Evolutionary conservation across 2,888 invertebrate species (phyloP), one percentile per base, ranked within the genome.

Genomic region (Andrena fulva): DNA sequence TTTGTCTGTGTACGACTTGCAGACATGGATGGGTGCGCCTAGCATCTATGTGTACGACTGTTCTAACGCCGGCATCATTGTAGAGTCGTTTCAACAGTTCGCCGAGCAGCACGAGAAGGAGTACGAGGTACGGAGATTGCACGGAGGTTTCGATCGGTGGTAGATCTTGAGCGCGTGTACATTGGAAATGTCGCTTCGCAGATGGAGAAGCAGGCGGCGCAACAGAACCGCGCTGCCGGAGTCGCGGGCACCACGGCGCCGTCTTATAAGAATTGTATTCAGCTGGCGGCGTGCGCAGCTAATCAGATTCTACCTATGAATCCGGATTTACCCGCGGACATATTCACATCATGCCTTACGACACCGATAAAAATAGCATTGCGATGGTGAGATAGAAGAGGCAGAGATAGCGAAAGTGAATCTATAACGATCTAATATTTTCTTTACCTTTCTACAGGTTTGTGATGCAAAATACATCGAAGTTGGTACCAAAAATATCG

Each of bases 11-110:
- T 99, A 98, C 94, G 99, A 99, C 95, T 95, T 99, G 79, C 99
- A 99, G 95, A 97, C 97, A 63, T 99, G 99, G 99, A 99, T 99
- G 99, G 99, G 99, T 74, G 97, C 98, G 77, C 99, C 99, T 0
- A 99, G 99, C 70, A 99, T 99, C 85, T 99, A 99, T 95, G 99
- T 99, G 29, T 99, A 99, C 94, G 99, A 99, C 94, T 99, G 99
- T 95, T 99, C 99, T 75, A 99, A 98, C 95, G 99, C 99, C 16
- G 99, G 99, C 80, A 97, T 98, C 89, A 98, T 99, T 90, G 96
- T 99, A 63, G 98, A 99, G 88, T 97, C 97, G 77, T 98, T 98
- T 94, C 96, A 97, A 91, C 96, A 96, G 87, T 99, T 98, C 95
- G 98, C 98, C 2, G 97, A 97, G 33, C 98, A 99, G 92, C 99